Conservation (phyloP, 2,113 vertebrate genomes). For the Urocynchramus pylzowi region DNA sequence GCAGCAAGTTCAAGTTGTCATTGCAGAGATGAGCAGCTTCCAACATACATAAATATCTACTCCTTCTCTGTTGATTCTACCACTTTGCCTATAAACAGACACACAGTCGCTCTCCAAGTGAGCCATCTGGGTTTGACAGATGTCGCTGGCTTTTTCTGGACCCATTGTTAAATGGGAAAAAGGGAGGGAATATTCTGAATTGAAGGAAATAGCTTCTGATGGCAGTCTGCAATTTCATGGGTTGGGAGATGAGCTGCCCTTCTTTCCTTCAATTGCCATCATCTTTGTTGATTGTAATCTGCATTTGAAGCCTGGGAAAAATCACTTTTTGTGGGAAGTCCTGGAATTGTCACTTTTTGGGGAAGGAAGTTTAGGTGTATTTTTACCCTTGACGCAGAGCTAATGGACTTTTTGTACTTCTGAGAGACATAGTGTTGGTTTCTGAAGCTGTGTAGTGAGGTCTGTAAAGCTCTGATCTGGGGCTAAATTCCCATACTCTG, state of each 20-base stretch:
- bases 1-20: not conserved
- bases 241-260: conserved; percentile 45
- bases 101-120: not conserved
- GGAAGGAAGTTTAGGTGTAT: not conserved
- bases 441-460: not conserved
- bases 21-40: not conserved
- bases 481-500: not conserved
- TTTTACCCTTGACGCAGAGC: not conserved
- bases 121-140: conserved; percentile 71
- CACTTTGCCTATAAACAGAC: conserved; percentile 33
- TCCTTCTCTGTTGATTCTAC: conserved; percentile 37
- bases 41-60: conserved; percentile 4
- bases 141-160: conserved; percentile 61
- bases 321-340: not conserved
- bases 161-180: conserved; percentile 50
- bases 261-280: conserved; percentile 52
- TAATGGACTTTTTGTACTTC: not conserved
- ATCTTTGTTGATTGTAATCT: conserved; percentile 26
- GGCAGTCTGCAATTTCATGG: conserved; percentile 55
- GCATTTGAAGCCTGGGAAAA: not conserved
- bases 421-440: not conserved
- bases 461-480: not conserved
- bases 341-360: not conserved
- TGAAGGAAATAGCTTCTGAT: conserved; percentile 64
- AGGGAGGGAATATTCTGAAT: conserved; percentile 59